Evolutionary conservation across 2,113 vertebrate genomes (phyloP).

Genomic region (Platysternon megacephalum): DNA sequence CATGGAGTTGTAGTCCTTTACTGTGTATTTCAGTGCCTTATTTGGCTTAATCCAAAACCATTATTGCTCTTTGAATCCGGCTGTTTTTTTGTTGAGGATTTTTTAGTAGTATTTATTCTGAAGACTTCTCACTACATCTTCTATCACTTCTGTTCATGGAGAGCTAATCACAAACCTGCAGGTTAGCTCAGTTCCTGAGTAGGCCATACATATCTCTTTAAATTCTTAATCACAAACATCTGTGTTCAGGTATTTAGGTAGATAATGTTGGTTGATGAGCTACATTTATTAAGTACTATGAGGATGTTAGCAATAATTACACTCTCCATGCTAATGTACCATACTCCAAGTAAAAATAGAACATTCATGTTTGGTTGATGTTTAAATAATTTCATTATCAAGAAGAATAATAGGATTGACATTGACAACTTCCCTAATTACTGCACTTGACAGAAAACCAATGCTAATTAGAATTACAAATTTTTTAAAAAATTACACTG

Average conservation of each 20-base stretch:
- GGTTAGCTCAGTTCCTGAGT: neutral
- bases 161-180: neutral
- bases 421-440: slow-evolving; percentile 77
- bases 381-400: slow-evolving; percentile 80
- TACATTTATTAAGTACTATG: slow-evolving; percentile 53
- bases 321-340: slow-evolving; percentile 53
- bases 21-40: fast-evolving
- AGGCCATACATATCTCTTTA: neutral
- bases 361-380: slow-evolving; percentile 69
- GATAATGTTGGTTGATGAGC: slow-evolving; percentile 44
- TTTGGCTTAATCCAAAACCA: neutral
- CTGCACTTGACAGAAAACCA: slow-evolving; percentile 72
- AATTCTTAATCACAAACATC: slow-evolving; percentile 31
- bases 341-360: slow-evolving; percentile 60
- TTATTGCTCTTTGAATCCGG: neutral
- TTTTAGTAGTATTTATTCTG: neutral
- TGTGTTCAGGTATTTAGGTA: slow-evolving; percentile 41
- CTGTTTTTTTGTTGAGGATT: neutral
- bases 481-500: slow-evolving; percentile 42
- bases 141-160: neutral
- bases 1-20: fast-evolving
- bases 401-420: slow-evolving; percentile 78
- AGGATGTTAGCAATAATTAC: slow-evolving; percentile 62
- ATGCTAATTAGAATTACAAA: slow-evolving; percentile 73
- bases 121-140: neutral